phyloP scores from a whole-genome alignment of 2,113 vertebrate species.

The Pseudopodoces humilis region DNA sequence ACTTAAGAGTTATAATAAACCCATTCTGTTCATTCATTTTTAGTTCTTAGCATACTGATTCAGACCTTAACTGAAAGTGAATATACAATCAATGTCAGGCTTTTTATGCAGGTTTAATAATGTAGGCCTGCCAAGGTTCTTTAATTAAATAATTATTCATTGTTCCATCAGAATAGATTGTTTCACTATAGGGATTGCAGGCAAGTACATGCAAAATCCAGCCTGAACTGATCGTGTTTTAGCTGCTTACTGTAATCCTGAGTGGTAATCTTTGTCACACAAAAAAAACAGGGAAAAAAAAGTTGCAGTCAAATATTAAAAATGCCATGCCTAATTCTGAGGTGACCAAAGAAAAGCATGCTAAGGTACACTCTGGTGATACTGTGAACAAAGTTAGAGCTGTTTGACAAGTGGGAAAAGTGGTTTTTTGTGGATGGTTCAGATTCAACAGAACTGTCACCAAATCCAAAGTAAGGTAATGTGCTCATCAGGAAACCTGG shows the following conservation, averaged over 20 bases:
- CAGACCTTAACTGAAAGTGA: conserved; percentile 44
- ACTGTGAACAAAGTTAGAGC: background rate
- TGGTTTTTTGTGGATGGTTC: background rate
- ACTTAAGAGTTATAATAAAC: conserved; percentile 32
- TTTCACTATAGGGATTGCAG: background rate
- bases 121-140: conserved; percentile 1
- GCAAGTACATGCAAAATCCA: background rate
- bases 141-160: conserved; percentile 66
- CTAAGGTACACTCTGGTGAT: background rate
- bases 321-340: background rate
- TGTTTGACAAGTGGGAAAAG: background rate
- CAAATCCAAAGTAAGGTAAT: background rate
- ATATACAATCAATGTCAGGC: conserved; percentile 45
- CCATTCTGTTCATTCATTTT: conserved; percentile 11
- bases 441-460: background rate
- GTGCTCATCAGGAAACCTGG: background rate
- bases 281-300: background rate
- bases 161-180: conserved; percentile 38
- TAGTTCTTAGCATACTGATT: conserved; percentile 7
- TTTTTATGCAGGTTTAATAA: conserved; percentile 44
- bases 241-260: conserved; percentile 1
- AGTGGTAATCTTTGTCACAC: background rate
- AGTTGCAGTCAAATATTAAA: background rate
- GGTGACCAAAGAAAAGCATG: background rate
- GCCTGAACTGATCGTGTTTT: background rate